Evolutionary conservation across 2,797 vertebrate species (phyloP), one percentile per base, ranked within the genome.

Genomic region (Hyperoplus lanceolatus): DNA sequence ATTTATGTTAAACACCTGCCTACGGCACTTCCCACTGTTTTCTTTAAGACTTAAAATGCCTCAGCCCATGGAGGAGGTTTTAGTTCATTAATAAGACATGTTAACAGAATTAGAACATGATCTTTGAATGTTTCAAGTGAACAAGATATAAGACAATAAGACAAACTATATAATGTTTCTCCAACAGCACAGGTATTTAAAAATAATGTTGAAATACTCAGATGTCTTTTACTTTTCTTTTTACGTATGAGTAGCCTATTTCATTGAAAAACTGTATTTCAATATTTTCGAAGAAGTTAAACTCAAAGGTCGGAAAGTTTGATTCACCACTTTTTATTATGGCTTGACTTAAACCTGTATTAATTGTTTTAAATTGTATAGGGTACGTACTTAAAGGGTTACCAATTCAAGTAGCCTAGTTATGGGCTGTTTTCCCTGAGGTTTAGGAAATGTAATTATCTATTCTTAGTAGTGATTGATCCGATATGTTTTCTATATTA

Each of bases 171-270:
- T 15, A 21, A 2, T 50, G 15, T 69, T 15, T 49, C 2, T 14
- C 42, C 43, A 29, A 5, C 11, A 49, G 39, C 56, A 46, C 16
- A 1, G 42, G 41, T 56, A 50, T 38, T 29, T 10, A 54, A 70
- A 58, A 48, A 53, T 67, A 58, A 75, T 6, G 29, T 54, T 57
- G 6, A 46, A 57, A 53, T 65, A 8, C 11, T 62, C 50, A 70
- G 7, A 1, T 50, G 2, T 42, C n/a, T 16, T 38, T 6, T 18
- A 12, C 21, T 55, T 12, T 13, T 70, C 9, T 51, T 61, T 48
- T 49, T 6, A 14, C 6, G 8, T 14, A 39, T 6, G 0, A 4
- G 57, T 6, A 45, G 12, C 39, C 8, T 29, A 29, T 38, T 61
- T 41, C 41, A 9, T 49, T 12, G 15, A 18, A 45, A 57, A 18